Conservation (phyloP, 92 coral and sea anemone genomes). For the Epizoanthus fatuus region DNA sequence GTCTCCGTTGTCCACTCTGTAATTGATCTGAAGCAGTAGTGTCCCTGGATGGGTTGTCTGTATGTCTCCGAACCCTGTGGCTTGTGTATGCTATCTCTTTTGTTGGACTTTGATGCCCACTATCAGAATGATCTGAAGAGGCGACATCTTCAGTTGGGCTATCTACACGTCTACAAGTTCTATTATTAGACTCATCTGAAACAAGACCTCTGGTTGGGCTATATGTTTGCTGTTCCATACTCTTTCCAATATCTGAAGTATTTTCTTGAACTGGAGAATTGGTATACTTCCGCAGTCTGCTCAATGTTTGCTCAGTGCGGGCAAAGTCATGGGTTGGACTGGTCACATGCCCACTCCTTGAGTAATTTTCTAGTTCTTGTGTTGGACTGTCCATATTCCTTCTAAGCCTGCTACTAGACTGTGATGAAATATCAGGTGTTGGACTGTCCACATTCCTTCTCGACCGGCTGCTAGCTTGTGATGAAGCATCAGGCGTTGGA, state of each 20-base stretch:
- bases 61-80: neutral
- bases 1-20: neutral
- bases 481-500: neutral
- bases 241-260: neutral
- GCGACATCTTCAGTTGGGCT: neutral
- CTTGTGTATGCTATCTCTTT: no score
- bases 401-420: slow-evolving; percentile 12
- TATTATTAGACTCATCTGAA: neutral
- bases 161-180: no score
- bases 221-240: neutral
- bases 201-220: neutral
- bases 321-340: slow-evolving; percentile 11
- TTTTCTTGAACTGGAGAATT: slow-evolving; percentile 16
- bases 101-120: neutral
- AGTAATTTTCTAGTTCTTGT: neutral
- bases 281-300: slow-evolving; percentile 33
- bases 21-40: neutral
- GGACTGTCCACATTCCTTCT: neutral
- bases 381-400: slow-evolving; percentile 6
- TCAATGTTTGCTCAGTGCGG: slow-evolving; percentile 32
- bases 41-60: slow-evolving; percentile 7
- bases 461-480: no score
- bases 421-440: neutral
- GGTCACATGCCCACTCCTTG: neutral
- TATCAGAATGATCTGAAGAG: neutral